A percentile compares a stretch with the other conserved stretches of the same genome.
phyloP scores from a whole-genome alignment of 1,140 invertebrate genomes.

The Magallana ariakensis region DNA sequence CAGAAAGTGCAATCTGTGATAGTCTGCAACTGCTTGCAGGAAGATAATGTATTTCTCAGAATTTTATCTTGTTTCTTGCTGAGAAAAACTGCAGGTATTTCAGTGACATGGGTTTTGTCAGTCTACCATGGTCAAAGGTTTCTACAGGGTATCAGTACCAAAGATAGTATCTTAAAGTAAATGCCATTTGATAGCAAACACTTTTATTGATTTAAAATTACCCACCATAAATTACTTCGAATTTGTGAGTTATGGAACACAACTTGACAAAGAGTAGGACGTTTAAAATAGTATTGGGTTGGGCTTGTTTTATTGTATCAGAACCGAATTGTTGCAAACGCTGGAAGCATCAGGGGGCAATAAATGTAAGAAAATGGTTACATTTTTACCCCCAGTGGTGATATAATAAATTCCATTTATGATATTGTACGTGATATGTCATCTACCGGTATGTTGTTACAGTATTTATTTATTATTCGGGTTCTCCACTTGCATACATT shows the following conservation, averaged over 20 bases:
- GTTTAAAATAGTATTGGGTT: not conserved
- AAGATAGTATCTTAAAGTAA: no score
- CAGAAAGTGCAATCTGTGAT: slow-evolving; percentile 18
- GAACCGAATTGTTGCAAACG: not conserved
- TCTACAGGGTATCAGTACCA: not conserved
- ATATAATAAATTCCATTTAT: no score
- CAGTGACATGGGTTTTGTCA: not conserved
- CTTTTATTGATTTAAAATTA: no score
- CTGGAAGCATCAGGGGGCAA: slow-evolving; percentile 7
- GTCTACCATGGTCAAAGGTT: slow-evolving; percentile 21
- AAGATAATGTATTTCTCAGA: slow-evolving; percentile 25
- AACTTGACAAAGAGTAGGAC: not conserved
- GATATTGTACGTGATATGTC: no score
- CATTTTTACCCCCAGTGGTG: no score
- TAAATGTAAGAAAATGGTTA: slow-evolving; percentile 5
- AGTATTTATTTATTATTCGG: no score
- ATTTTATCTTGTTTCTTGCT: not conserved
- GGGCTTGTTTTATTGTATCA: not conserved
- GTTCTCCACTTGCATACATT: no score
- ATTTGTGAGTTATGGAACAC: slow-evolving; percentile 4
- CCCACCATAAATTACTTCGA: no score
- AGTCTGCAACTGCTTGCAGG: slow-evolving; percentile 22
- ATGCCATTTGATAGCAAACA: no score
- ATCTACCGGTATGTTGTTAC: no score
- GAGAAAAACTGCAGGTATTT: slow-evolving; percentile 14